Evolutionary conservation across 2,797 vertebrate genomes (phyloP).

Genomic region (Moxostoma hubbsi): DNA sequence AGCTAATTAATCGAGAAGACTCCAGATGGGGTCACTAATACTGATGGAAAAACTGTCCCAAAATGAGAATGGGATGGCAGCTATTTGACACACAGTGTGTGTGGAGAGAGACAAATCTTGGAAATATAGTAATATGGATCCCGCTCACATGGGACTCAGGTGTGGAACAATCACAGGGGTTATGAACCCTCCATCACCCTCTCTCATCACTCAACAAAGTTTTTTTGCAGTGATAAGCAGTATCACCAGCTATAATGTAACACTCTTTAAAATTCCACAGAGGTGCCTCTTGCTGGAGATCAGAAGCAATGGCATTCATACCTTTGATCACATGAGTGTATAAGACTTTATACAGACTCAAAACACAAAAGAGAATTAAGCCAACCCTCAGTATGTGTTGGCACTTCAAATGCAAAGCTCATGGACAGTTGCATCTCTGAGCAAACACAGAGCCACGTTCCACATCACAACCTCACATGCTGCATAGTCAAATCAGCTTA

Average conservation of each 20-base stretch:
- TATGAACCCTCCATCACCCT: conserved; percentile 41
- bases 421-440: conserved; percentile 24
- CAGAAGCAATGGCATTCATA: neutral
- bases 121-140: conserved; percentile 43
- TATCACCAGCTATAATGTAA: no score
- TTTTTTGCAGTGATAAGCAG: no score
- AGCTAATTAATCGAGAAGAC: conserved; percentile 74
- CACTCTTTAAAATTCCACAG: no score
- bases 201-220: neutral
- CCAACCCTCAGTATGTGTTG: conserved; percentile 1
- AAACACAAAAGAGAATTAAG: conserved; percentile 30
- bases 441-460: conserved; percentile 23
- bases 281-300: neutral
- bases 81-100: conserved; percentile 45
- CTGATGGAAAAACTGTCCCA: conserved; percentile 54
- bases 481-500: neutral
- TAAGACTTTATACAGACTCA: conserved; percentile 12
- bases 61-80: conserved; percentile 58
- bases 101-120: neutral
- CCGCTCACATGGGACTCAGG: conserved; percentile 66
- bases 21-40: conserved; percentile 69
- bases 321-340: conserved; percentile 10
- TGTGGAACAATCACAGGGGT: conserved; percentile 58
- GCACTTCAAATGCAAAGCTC: conserved; percentile 29
- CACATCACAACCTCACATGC: conserved; percentile 2